Base-by-base conservation (phyloP, 2,113 vertebrate genomes). In the Tachysurus vachellii region DNA sequence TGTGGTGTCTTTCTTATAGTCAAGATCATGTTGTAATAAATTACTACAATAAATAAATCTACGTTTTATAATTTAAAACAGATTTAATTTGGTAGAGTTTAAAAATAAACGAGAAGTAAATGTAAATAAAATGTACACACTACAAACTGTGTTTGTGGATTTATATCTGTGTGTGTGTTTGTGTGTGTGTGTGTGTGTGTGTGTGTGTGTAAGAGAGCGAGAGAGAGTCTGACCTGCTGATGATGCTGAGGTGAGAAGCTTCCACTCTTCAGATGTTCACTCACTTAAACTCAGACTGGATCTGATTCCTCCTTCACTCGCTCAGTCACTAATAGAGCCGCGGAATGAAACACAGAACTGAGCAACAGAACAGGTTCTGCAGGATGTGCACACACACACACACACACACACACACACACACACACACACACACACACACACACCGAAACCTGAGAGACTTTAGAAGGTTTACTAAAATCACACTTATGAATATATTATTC, bases 361-460 rank as follows among this genome's bases (percentile, higher is more conserved):
- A 93, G 86, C 92, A 85, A 92, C 88, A 88, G 85, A 95, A 95
- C 95, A 90, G 94, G 95, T 96, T 94, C 17, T 89, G 57, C 90
- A 11, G 64, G 92, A 92, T 86, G 36, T 73, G 57, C 80, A 64
- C 83, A 85, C 82, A 85, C 73, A 86, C 85, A 86, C 82, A 85
- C 88, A 88, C 87, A 82, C 82, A 85, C 59, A 79, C 80, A 50
- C 75, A 70, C 85, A 75, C 57, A 83, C 79, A 73, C 64, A 19
- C 79, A 87, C 57, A 83, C 79, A 73, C 64, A 19, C 79, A 87
- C 68, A 77, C 62, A 36, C 47, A 83, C 80, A 79, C 53, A 54
- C 85, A 85, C 86, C 47, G 89, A 90, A 90, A 90, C 86, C 81
- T 50, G 76, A 93, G 89, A 91, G 92, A 92, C 91, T 86, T 81